Evolutionary conservation across 1,140 invertebrate genomes (phyloP).

Genomic region (Ceratina japonica): DNA sequence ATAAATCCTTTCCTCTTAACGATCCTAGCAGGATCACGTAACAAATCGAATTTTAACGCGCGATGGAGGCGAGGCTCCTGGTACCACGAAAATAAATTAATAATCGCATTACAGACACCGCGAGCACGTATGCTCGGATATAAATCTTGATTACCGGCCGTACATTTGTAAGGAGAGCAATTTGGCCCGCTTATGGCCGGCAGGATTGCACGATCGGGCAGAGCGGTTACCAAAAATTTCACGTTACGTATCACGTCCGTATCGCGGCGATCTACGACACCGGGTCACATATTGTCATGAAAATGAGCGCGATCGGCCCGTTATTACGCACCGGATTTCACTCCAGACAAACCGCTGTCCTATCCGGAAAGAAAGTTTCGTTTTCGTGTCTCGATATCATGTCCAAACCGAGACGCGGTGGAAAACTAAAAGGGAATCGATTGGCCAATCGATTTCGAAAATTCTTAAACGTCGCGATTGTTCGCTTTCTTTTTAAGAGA

Average conservation of each 20-base stretch:
- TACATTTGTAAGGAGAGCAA: not conserved
- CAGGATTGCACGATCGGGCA: not conserved
- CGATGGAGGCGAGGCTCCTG: no score
- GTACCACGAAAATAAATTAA: not conserved
- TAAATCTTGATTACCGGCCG: not conserved
- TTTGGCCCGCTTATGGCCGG: not conserved
- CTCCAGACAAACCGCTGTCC: no score
- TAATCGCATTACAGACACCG: not conserved
- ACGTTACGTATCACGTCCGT: slow-evolving; percentile 6
- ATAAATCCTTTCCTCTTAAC: no score
- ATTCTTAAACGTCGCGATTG: no score
- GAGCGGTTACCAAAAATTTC: slow-evolving; percentile 25
- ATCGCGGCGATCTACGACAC: slow-evolving; percentile 15
- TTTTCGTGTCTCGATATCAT: no score
- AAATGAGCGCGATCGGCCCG: slow-evolving; percentile 43
- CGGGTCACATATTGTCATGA: slow-evolving; percentile 47
- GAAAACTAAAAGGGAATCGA: not conserved
- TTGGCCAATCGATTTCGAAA: slow-evolving; percentile 1
- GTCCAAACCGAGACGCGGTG: not conserved
- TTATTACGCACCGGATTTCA: slow-evolving; percentile 26
- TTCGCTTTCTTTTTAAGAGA: no score
- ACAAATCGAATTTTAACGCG: no score
- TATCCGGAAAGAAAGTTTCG: no score
- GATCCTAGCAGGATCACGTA: no score
- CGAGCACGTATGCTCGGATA: not conserved